These are phyloP conservation scores for Cephus nigrinus DNA, from an alignment of 2,888 invertebrate genomes.

Conservation along the genomic window DNA sequence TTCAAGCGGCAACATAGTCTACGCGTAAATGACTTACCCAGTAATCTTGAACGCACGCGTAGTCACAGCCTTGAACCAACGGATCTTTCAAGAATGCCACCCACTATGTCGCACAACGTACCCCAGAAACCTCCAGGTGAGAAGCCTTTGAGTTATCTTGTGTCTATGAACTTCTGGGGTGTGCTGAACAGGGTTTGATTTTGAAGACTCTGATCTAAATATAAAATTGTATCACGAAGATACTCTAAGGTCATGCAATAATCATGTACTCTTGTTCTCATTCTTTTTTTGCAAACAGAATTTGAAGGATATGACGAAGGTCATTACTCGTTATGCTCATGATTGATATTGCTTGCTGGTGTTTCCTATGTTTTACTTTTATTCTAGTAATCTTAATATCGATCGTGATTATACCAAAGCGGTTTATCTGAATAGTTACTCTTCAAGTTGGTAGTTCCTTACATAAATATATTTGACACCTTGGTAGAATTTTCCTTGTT, in stretches of 20 bases:
- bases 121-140: constrained; percentile 66
- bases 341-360: neutral
- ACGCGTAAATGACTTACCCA: constrained; percentile 94
- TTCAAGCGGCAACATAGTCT: constrained; percentile 97
- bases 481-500: neutral
- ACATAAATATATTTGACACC: neutral
- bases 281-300: constrained; percentile 52
- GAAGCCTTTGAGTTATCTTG: constrained; percentile 5
- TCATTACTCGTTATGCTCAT: constrained; percentile 48
- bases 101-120: constrained; percentile 58
- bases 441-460: neutral
- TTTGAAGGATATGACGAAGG: constrained; percentile 65
- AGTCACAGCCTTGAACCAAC: constrained; percentile 67
- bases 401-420: neutral
- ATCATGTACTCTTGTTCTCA: constrained; percentile 25
- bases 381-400: neutral
- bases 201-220: neutral
- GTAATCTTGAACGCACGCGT: constrained; percentile 85
- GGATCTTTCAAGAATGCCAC: constrained; percentile 63
- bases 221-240: neutral
- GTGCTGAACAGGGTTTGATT: neutral
- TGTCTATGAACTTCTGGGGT: neutral
- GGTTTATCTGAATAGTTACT: neutral
- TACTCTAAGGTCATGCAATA: constrained; percentile 11
- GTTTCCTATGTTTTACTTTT: neutral